These are phyloP conservation scores for Drosophila obscura DNA, from an alignment of 1,140 invertebrate genomes.

Conservation along the genomic window DNA sequence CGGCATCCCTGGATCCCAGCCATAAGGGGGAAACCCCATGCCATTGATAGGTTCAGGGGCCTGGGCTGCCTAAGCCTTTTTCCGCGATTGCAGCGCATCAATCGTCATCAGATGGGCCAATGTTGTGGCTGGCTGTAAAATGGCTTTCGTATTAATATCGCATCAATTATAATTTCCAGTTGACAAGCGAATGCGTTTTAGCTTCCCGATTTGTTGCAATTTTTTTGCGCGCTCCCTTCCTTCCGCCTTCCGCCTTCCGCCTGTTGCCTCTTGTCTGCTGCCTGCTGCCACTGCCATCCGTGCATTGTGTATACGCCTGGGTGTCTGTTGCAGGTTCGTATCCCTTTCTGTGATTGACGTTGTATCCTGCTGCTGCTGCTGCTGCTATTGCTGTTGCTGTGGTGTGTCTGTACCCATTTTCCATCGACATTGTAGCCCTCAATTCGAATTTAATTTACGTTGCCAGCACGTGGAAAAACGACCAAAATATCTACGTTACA, in stretches of 20 bases:
- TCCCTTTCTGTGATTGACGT: conserved; percentile 18
- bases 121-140: conserved; percentile 22
- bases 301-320: too few species aligned
- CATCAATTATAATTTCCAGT: conserved; percentile 78
- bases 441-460: conserved; percentile 59
- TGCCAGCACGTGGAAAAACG: conserved; percentile 16
- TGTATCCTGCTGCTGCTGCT: conserved; percentile 3
- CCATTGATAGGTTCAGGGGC: neutral
- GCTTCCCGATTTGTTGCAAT: conserved; percentile 62
- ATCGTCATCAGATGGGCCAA: conserved; percentile 67
- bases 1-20: neutral
- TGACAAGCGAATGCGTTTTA: conserved; percentile 70
- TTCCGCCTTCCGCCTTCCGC: neutral
- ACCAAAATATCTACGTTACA: conserved; percentile 5
- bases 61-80: conserved; percentile 61
- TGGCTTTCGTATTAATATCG: conserved; percentile 73
- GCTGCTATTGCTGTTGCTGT: neutral
- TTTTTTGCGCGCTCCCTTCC: conserved; percentile 6
- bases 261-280: conserved; percentile 25
- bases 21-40: neutral
- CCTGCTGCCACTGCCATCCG: neutral
- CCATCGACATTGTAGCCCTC: conserved; percentile 32
- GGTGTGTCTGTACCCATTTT: conserved; percentile 38
- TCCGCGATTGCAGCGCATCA: conserved; percentile 74
- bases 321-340: too few species aligned